phyloP scores from a whole-genome alignment of 2,113 vertebrate genomes.

The Pardalotus punctatus region DNA sequence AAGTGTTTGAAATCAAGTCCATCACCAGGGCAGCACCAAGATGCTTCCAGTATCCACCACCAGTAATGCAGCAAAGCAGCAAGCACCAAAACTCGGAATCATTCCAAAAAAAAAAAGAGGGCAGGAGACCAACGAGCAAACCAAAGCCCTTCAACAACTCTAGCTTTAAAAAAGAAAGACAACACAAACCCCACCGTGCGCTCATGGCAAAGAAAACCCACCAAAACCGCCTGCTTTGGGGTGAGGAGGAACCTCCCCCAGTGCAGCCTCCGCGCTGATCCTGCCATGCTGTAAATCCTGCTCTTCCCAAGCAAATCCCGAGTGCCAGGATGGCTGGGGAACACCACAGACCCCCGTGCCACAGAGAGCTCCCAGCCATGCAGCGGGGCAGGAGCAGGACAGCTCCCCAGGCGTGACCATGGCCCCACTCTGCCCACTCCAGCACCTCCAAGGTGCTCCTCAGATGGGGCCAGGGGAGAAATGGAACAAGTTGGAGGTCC shows the following conservation, averaged over 20 bases:
- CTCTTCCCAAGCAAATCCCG: background rate
- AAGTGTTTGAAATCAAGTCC: conserved; percentile 15
- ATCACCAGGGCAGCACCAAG: conserved; percentile 64
- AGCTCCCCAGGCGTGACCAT: background rate
- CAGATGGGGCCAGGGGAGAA: background rate
- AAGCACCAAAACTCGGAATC: conserved; percentile 32
- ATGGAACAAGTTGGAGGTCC: background rate
- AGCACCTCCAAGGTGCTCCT: background rate
- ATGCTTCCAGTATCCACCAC: conserved; percentile 2
- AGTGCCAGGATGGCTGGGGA: background rate
- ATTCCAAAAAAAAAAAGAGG: background rate
- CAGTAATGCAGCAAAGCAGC: conserved; percentile 38
- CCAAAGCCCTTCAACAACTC: background rate
- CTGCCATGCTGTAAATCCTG: background rate
- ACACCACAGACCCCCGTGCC: background rate
- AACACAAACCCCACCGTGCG: background rate
- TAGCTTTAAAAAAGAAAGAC: background rate
- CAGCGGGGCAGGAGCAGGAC: background rate
- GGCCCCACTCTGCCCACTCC: background rate
- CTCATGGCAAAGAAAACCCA: background rate
- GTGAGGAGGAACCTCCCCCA: background rate
- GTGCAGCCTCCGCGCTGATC: background rate
- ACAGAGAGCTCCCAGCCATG: background rate
- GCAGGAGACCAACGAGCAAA: background rate
- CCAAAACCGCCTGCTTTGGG: background rate